Percentiles rank a stretch among this genome's conserved stretches.
phyloP scores from a whole-genome alignment of 2,113 vertebrate species.

The Riparia riparia region DNA sequence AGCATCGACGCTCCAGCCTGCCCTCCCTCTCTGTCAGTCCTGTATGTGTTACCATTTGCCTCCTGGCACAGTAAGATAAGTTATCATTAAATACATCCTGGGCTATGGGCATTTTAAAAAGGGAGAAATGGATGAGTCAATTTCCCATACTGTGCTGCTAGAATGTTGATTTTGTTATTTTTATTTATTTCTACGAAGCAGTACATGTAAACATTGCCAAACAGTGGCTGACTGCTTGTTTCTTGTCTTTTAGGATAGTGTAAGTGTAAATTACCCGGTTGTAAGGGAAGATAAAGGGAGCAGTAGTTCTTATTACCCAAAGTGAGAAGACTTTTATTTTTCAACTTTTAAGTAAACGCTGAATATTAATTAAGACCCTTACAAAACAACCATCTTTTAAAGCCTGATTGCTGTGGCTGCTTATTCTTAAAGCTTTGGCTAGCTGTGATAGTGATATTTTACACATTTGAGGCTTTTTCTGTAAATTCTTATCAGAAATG shows the following conservation, averaged over 20 bases:
- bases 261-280: not conserved
- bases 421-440: not conserved
- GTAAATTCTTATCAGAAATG: not conserved
- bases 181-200: not conserved
- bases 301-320: not conserved
- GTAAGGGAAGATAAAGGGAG: not conserved
- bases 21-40: slow-evolving; percentile 94
- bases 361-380: not conserved
- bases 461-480: not conserved
- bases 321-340: not conserved
- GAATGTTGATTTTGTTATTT: not conserved
- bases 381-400: not conserved
- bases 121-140: slow-evolving; percentile 5
- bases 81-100: slow-evolving; percentile 86
- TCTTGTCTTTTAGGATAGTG: not conserved
- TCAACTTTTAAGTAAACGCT: not conserved
- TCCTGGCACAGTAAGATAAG: slow-evolving; percentile 82
- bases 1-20: slow-evolving; percentile 92
- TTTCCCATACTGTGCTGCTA: slow-evolving; percentile 17
- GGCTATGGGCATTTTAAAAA: slow-evolving; percentile 50
- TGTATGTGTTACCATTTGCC: slow-evolving; percentile 88
- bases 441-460: not conserved
- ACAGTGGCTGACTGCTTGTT: not conserved
- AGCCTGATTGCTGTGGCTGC: not conserved
- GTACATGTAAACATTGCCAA: not conserved